Evolutionary conservation across 2,888 invertebrate species (phyloP), one percentile per base, ranked within the genome.

Genomic region (Cheilosia impressa): DNA sequence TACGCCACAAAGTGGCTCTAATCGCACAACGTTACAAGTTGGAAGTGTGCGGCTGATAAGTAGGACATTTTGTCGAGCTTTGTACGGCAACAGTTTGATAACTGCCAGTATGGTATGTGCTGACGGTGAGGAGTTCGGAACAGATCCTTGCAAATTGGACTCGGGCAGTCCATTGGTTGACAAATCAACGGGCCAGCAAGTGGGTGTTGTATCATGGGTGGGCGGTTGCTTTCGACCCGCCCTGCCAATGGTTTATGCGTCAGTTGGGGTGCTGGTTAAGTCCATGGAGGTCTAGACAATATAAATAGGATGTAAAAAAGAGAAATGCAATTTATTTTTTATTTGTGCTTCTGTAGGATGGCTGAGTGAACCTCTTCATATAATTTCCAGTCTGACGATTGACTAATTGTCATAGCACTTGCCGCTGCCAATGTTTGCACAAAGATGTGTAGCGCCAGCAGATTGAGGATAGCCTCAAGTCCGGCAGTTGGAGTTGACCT

Each of bases 141-240:
- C 27, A 3, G 55, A 68, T 31, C 43, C 63, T 0, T 83, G 83
- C 10, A 55, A 68, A 38, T 55, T 53, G 2, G 72, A 72, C 24
- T 34, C 77, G 10, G 83, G 83, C 5, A 53, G 72, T 45, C 83
- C 83, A 4, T 34, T 83, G 62, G 72, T 83, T 2, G 83, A 83
- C 3, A 43, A 24, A 6, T 13, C 34, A 13, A 83, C 66, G 41
- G 72, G 72, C 4, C 55, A 52, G 15, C 78, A 78, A 15, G 19
- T 83, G n/a, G 83, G 83, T n/a, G 66, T 83, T 10, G 47, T 78
- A n/a, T 83, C 83, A 1, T 78, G 83, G 78, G 62, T 71, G 4
- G 22, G 34, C 4, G 43, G 78, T 1, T 83, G 83, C 52, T 24
- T 27, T 2, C 55, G 24, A 1, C 47, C 62, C 10, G 50, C 17